These are phyloP conservation scores for Pollenia amentaria DNA, from an alignment of 2,888 invertebrate genomes.

Conservation along the genomic window DNA sequence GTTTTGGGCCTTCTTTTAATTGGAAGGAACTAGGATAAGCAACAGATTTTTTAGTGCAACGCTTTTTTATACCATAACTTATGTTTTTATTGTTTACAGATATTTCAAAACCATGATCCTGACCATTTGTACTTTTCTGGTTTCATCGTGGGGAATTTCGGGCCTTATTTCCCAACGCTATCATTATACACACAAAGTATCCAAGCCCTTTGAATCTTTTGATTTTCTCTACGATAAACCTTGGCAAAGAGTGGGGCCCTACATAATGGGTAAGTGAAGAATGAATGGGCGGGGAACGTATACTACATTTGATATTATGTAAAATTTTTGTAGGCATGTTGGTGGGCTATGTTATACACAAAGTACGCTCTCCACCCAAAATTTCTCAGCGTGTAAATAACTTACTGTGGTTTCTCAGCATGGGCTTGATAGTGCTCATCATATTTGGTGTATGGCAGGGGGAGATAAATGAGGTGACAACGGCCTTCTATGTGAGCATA, in stretches of 20 bases:
- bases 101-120: constrained; percentile 88
- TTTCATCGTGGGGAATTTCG: constrained; percentile 91
- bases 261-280: constrained; percentile 88
- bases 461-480: constrained; percentile 87
- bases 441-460: constrained; percentile 90
- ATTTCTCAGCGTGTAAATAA: constrained; percentile 86
- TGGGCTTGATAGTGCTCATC: constrained; percentile 87
- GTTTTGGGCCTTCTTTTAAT: too few relatives aligned
- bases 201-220: constrained; percentile 93
- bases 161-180: constrained; percentile 90
- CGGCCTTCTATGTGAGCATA: constrained; percentile 91
- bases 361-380: constrained; percentile 88
- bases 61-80: neutral
- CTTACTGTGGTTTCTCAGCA: constrained; percentile 87
- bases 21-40: neutral
- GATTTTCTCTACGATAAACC: constrained; percentile 93
- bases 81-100: constrained; percentile 82
- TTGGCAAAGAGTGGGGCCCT: constrained; percentile 92
- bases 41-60: neutral
- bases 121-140: constrained; percentile 87
- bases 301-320: neutral
- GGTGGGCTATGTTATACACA: constrained; percentile 90
- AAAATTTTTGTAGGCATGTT: constrained; percentile 86
- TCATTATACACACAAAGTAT: constrained; percentile 90
- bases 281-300: constrained; percentile 86